A percentile compares a stretch with the other conserved stretches of the same genome.
Conservation (phyloP, 2,888 invertebrate genomes). For the Drosophila niveifrons region DNA sequence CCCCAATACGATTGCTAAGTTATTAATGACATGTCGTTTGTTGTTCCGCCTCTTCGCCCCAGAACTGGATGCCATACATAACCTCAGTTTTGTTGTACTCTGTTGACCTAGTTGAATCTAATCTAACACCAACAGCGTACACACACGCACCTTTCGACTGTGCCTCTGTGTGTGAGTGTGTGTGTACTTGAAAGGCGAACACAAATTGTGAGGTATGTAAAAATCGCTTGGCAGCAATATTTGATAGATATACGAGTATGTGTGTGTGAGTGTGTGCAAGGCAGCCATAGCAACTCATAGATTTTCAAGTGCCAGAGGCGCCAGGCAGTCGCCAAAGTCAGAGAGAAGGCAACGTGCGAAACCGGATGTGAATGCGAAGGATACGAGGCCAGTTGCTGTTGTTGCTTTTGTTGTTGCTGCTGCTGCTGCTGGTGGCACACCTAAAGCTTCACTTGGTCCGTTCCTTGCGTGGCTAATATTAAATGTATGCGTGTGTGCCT, state of each 20-base stretch:
- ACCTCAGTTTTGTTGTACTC: slow-evolving; percentile 20
- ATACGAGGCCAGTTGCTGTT: slow-evolving; percentile 23
- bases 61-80: background rate
- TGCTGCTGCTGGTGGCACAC: slow-evolving; percentile 37
- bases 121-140: slow-evolving; percentile 46
- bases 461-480: slow-evolving; percentile 14
- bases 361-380: slow-evolving; percentile 47
- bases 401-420: background rate
- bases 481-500: slow-evolving; percentile 8
- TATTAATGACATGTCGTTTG: slow-evolving; percentile 75
- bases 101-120: slow-evolving; percentile 70
- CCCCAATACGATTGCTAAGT: slow-evolving; percentile 68
- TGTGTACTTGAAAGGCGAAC: slow-evolving; percentile 44
- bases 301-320: slow-evolving; percentile 62
- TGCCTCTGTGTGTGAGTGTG: too few relatives aligned
- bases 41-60: slow-evolving; percentile 12
- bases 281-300: slow-evolving; percentile 59
- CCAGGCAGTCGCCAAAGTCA: slow-evolving; percentile 42
- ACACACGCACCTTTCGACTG: background rate
- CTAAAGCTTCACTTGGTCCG: slow-evolving; percentile 43
- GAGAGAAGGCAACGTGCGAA: slow-evolving; percentile 25
- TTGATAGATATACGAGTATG: slow-evolving; percentile 57
- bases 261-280: slow-evolving; percentile 15
- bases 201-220: slow-evolving; percentile 66
- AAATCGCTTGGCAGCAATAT: slow-evolving; percentile 73